A percentile compares a stretch with the other conserved stretches of the same genome.
Conservation (phyloP, 2,797 vertebrate genomes). For the Pipistrellus kuhlii region DNA sequence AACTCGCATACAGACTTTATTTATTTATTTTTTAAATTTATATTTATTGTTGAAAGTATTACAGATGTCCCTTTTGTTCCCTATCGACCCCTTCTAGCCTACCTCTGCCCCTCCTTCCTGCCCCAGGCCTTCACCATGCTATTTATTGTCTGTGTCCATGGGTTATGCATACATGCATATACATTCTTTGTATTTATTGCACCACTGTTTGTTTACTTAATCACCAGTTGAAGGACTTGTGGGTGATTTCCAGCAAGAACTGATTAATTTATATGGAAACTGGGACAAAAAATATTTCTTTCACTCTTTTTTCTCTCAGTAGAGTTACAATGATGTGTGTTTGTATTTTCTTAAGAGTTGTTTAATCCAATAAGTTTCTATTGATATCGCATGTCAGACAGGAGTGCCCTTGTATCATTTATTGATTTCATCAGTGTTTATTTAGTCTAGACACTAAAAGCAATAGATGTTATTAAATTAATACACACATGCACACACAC, state of each 20-base stretch:
- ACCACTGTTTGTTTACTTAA: background rate
- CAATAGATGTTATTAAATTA: background rate
- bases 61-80: too few species aligned
- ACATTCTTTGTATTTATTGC: background rate
- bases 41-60: too few species aligned
- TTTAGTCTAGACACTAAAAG: background rate
- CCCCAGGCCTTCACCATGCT: too few species aligned
- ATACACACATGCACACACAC: background rate
- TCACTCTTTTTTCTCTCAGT: background rate
- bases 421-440: background rate
- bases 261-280: background rate
- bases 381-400: background rate
- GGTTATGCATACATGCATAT: too few species aligned
- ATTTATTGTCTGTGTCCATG: too few species aligned
- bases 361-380: background rate
- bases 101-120: accelerated
- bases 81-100: too few species aligned
- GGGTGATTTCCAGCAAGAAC: background rate
- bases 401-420: background rate
- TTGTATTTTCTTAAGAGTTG: background rate
- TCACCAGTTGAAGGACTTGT: background rate
- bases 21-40: too few species aligned
- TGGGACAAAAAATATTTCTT: background rate
- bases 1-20: background rate
- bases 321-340: background rate